These are phyloP conservation scores for Drosophila tsacasi DNA, from an alignment of 1,140 invertebrate species.

Conservation along the genomic window DNA sequence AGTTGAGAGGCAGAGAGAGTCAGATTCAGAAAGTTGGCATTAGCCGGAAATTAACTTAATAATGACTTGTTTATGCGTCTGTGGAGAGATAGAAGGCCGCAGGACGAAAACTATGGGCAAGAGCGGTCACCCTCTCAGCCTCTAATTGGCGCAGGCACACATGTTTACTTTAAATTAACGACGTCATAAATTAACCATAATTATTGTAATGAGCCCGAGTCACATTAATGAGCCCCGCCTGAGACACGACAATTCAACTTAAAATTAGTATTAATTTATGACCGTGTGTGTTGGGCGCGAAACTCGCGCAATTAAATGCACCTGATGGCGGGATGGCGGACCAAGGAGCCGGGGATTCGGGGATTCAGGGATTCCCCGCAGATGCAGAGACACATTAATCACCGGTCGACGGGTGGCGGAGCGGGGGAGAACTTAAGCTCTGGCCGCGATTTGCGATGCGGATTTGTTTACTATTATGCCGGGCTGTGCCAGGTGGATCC, in stretches of 20 bases:
- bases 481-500: slow-evolving; percentile 27
- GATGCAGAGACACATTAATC: slow-evolving; percentile 72
- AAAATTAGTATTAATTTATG: slow-evolving; percentile 81
- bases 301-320: slow-evolving; percentile 84
- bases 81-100: not conserved
- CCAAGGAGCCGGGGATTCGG: slow-evolving; percentile 13
- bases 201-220: slow-evolving; percentile 77
- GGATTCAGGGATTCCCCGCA: slow-evolving; percentile 17
- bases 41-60: slow-evolving; percentile 75
- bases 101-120: slow-evolving; percentile 24
- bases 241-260: slow-evolving; percentile 73
- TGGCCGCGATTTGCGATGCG: slow-evolving; percentile 58
- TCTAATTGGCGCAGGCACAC: slow-evolving; percentile 27
- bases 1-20: slow-evolving; percentile 17
- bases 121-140: slow-evolving; percentile 15
- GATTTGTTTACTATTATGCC: slow-evolving; percentile 57
- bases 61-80: slow-evolving; percentile 45
- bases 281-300: slow-evolving; percentile 58
- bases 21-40: slow-evolving; percentile 28
- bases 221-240: slow-evolving; percentile 70
- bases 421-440: slow-evolving; percentile 2
- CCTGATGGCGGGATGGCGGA: slow-evolving; percentile 84
- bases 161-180: slow-evolving; percentile 69
- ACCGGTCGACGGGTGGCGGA: not conserved
- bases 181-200: slow-evolving; percentile 80